Conservation (phyloP, 2,888 invertebrate species). For the Scaptomyza reducta region DNA sequence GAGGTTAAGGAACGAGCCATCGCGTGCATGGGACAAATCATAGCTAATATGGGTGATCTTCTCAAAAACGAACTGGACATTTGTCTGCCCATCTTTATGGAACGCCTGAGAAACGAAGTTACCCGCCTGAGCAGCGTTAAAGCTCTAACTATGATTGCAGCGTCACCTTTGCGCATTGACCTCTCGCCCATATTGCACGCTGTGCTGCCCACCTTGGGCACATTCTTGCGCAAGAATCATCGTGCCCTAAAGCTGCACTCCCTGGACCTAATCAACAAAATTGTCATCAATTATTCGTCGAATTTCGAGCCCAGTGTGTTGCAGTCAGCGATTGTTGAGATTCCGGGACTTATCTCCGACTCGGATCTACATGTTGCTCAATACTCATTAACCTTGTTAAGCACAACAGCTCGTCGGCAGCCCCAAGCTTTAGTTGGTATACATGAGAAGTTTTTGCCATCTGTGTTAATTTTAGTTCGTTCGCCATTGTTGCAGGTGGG, state of each 20-base stretch:
- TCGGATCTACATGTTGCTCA: conserved; percentile 98
- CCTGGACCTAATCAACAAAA: conserved; percentile 93
- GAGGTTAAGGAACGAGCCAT: conserved; percentile 99
- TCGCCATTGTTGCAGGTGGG: conserved; percentile 90
- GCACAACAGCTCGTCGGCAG: conserved; percentile 91
- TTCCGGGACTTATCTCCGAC: conserved; percentile 96
- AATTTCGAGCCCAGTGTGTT: conserved; percentile 88
- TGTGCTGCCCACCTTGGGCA: conserved; percentile 95
- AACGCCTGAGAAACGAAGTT: conserved; percentile 97
- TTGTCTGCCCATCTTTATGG: conserved; percentile 97
- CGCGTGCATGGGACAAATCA: conserved; percentile 97
- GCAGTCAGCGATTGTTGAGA: conserved; percentile 90
- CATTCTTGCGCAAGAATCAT: conserved; percentile 98
- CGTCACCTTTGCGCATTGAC: conserved; percentile 94
- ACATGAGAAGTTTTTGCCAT: conserved; percentile 91
- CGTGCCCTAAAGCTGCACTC: conserved; percentile 96
- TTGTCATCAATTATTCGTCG: conserved; percentile 93
- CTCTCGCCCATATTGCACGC: conserved; percentile 93
- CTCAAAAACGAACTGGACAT: conserved; percentile 91
- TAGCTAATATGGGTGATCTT: conserved; percentile 95
- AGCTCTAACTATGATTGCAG: conserved; percentile 96
- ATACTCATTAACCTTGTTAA: conserved; percentile 92
- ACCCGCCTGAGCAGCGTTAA: conserved; percentile 98
- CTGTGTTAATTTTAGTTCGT: conserved; percentile 93
- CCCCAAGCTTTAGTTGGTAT: conserved; percentile 91